Evolutionary conservation across 2,888 invertebrate genomes (phyloP).

Genomic region (Pyrrhosoma nymphula): DNA sequence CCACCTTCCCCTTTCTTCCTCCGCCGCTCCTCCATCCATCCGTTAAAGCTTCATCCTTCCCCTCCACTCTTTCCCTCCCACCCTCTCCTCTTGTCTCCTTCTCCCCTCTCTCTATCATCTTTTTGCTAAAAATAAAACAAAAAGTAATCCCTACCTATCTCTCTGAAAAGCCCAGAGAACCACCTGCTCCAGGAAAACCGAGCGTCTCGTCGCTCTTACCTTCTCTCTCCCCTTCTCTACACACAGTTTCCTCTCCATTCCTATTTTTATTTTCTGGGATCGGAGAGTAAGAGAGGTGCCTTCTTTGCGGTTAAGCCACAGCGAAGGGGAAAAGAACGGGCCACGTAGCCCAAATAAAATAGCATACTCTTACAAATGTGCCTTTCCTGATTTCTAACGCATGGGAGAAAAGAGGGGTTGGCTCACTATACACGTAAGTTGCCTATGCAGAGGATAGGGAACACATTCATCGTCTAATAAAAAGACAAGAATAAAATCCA

Average conservation of each 20-base stretch:
- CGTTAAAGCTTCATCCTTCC: background rate
- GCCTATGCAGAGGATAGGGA: too few species aligned
- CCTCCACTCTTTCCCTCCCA: too few species aligned
- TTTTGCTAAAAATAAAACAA: constrained; percentile 38
- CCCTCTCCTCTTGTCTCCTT: background rate
- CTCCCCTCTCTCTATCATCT: background rate
- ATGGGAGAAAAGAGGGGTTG: too few species aligned
- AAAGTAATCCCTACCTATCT: background rate
- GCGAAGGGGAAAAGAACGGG: background rate
- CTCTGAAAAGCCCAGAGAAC: constrained; percentile 21
- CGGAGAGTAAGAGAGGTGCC: background rate
- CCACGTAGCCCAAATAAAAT: background rate
- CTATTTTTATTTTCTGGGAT: background rate
- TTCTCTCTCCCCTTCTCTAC: background rate
- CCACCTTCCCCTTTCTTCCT: background rate
- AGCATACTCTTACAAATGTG: background rate
- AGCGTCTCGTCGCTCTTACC: background rate
- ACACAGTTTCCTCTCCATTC: background rate
- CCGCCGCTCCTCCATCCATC: background rate
- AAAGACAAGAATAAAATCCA: too few species aligned
- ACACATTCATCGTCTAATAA: too few species aligned
- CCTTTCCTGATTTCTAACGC: background rate
- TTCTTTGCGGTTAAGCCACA: background rate
- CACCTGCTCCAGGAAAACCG: constrained; percentile 28
- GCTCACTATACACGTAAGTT: too few species aligned